Evolutionary conservation across 2,888 invertebrate species (phyloP).

Genomic region (Sphecodes monilicornis): DNA sequence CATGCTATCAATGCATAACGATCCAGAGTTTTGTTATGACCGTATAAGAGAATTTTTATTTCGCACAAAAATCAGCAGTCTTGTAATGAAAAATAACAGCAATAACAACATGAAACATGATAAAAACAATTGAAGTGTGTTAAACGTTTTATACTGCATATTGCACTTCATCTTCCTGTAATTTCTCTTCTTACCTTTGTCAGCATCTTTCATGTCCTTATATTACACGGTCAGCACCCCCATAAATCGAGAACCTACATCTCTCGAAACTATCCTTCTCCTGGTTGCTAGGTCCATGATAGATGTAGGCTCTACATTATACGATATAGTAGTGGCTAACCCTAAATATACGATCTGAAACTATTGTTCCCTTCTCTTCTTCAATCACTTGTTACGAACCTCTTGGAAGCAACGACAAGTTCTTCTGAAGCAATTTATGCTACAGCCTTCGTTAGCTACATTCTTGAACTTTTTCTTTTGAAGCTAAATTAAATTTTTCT

Average conservation of each 20-base stretch:
- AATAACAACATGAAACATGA: not conserved
- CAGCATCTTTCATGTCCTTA: not conserved
- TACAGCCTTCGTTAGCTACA: not conserved
- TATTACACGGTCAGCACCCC: slow-evolving; percentile 20
- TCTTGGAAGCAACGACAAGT: not conserved
- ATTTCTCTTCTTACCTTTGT: not conserved
- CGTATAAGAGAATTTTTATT: too few relatives aligned
- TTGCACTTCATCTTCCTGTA: not conserved
- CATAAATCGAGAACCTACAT: slow-evolving; percentile 47
- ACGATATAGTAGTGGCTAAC: not conserved
- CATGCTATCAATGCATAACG: too few relatives aligned
- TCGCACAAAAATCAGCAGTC: too few relatives aligned
- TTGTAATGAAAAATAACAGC: too few relatives aligned
- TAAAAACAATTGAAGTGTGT: not conserved
- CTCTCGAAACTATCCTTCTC: slow-evolving; percentile 33
- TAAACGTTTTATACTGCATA: not conserved
- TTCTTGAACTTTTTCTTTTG: not conserved
- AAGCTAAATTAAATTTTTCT: not conserved
- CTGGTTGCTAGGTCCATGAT: slow-evolving; percentile 39
- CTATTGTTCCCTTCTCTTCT: not conserved
- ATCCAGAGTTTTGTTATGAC: too few relatives aligned
- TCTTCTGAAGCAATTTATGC: not conserved
- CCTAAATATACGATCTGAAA: slow-evolving; percentile 24
- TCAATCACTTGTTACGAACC: not conserved
- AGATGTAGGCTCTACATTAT: slow-evolving; percentile 18